A percentile compares a stretch with the other conserved stretches of the same genome.
phyloP scores from a whole-genome alignment of 2,113 vertebrate species.

The Triplophysa dalaica region DNA sequence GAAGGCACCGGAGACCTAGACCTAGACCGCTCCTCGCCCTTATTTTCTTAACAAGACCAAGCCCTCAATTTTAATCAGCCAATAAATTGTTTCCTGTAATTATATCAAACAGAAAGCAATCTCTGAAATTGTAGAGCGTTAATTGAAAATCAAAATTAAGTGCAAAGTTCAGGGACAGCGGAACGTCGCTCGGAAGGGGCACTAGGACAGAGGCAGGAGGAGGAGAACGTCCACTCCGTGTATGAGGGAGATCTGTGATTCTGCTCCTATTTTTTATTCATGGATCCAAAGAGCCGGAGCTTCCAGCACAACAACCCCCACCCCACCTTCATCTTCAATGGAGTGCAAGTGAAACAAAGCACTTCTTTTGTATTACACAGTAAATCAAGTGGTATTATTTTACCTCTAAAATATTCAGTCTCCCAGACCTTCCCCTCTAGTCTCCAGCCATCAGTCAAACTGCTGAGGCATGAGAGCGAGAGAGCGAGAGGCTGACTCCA shows the following conservation, averaged over 20 bases:
- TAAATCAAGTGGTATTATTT: constrained; percentile 99
- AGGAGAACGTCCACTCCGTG: background rate
- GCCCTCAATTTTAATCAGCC: constrained; percentile 90
- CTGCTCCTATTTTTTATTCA: constrained; percentile 80
- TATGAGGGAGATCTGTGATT: constrained; percentile 64
- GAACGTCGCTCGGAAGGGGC: constrained; percentile 39
- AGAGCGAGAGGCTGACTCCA: constrained; percentile 84
- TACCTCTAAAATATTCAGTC: constrained; percentile 95
- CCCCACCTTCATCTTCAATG: constrained; percentile 65
- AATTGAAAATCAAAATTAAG: constrained; percentile 95
- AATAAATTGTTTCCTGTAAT: constrained; percentile 97
- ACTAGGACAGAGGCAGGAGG: constrained; percentile 24
- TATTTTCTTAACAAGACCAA: constrained; percentile 84
- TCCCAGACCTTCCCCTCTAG: constrained; percentile 94
- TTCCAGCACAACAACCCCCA: constrained; percentile 64
- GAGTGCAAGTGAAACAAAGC: constrained; percentile 79
- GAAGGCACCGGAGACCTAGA: constrained; percentile 68
- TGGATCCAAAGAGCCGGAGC: constrained; percentile 68
- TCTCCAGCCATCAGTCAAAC: constrained; percentile 91
- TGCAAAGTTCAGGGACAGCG: constrained; percentile 86
- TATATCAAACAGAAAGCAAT: constrained; percentile 91
- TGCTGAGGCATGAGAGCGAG: constrained; percentile 91
- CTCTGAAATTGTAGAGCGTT: constrained; percentile 86
- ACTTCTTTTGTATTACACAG: constrained; percentile 84
- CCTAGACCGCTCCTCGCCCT: constrained; percentile 35